These are phyloP conservation scores for Tauraco hartlaubi DNA, from an alignment of 2,797 vertebrate genomes.

Conservation along the genomic window DNA sequence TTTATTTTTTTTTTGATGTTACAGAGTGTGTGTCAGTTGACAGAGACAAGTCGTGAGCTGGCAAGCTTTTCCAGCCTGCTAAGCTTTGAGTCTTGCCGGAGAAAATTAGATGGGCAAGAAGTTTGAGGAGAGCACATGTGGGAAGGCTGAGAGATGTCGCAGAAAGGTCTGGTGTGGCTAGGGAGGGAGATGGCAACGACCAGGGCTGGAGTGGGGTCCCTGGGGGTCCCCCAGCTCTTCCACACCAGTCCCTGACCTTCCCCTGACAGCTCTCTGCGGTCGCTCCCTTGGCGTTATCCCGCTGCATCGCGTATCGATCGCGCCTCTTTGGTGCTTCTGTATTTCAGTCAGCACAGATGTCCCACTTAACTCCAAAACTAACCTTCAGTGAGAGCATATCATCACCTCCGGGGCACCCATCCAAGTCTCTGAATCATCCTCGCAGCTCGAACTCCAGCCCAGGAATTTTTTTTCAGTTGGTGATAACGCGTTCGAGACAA, in stretches of 20 bases:
- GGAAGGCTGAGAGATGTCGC: neutral
- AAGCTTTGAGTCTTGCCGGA: neutral
- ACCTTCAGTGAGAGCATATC: neutral
- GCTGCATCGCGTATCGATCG: neutral
- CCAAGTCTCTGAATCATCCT: conserved; percentile 60
- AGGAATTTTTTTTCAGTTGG: neutral
- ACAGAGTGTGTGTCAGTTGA: neutral
- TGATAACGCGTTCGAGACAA: conserved; percentile 5
- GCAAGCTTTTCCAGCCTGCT: neutral
- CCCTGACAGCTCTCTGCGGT: neutral
- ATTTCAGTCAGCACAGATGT: neutral
- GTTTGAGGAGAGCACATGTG: neutral
- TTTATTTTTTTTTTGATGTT: neutral
- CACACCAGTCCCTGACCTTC: neutral
- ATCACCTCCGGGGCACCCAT: neutral
- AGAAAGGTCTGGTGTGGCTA: neutral
- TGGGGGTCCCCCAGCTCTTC: neutral
- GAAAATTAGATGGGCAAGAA: neutral
- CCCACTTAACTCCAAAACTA: neutral
- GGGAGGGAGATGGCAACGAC: accelerated
- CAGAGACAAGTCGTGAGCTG: neutral
- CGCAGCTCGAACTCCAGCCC: conserved; percentile 3
- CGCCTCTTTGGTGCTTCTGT: neutral
- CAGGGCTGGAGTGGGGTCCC: neutral
- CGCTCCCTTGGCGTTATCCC: accelerated